Conservation (phyloP, 2,888 invertebrate genomes). For the Oligia fasciuncula region DNA sequence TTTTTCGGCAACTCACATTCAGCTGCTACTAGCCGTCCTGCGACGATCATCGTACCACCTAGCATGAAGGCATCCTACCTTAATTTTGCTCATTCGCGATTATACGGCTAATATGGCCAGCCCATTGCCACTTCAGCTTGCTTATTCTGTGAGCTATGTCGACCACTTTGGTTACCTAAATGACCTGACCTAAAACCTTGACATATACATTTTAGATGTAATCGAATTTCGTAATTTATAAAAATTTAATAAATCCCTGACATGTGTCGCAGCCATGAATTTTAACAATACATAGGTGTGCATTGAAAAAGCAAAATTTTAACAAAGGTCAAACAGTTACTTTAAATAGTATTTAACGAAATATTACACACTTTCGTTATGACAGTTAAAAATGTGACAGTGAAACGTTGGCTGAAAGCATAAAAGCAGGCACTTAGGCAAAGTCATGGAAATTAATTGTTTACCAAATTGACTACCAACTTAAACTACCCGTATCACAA, state of each 20-base stretch:
- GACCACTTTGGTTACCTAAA: background rate
- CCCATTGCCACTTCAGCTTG: no score
- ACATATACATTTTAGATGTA: background rate
- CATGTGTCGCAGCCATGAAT: background rate
- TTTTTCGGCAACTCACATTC: no score
- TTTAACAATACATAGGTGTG: background rate
- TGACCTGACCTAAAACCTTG: background rate
- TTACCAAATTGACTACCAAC: background rate
- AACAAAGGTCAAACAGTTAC: background rate
- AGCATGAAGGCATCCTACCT: no score
- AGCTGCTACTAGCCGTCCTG: no score
- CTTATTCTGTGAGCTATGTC: no score
- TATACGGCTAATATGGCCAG: no score
- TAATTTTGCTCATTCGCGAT: no score
- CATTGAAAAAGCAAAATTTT: constrained; percentile 6
- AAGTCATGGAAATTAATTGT: background rate
- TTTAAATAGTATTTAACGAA: no score
- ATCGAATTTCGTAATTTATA: background rate
- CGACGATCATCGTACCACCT: no score
- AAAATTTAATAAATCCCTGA: background rate
- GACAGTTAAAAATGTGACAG: background rate
- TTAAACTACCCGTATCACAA: background rate
- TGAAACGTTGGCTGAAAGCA: background rate
- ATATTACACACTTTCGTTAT: background rate
- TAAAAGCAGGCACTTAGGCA: background rate